These are phyloP conservation scores for Drosophila leonis DNA, from an alignment of 2,888 invertebrate species.

Conservation along the genomic window DNA sequence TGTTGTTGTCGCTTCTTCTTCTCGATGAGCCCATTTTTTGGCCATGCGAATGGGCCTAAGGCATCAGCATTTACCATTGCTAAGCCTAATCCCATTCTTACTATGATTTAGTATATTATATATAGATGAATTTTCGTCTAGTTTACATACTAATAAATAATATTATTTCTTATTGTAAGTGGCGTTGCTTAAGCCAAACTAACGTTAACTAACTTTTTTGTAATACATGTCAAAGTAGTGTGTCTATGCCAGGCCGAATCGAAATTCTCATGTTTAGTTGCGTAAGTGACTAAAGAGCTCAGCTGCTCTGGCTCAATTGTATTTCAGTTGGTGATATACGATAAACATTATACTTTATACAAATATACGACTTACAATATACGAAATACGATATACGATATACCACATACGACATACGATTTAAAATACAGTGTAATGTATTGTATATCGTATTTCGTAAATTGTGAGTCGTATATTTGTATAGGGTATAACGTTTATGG, in stretches of 20 bases:
- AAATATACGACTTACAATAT: background rate
- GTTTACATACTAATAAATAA: background rate
- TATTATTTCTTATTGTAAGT: background rate
- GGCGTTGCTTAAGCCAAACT: background rate
- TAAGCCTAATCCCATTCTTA: background rate
- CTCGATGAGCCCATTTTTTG: slow-evolving; percentile 19
- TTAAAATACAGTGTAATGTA: too few relatives aligned
- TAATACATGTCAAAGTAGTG: too few relatives aligned
- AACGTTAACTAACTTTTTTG: too few relatives aligned
- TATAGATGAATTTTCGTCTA: background rate
- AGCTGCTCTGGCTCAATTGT: background rate
- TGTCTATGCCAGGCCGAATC: too few relatives aligned
- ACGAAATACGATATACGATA: background rate
- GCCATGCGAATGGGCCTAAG: slow-evolving; percentile 13
- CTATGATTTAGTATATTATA: background rate
- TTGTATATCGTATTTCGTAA: too few relatives aligned
- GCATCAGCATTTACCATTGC: slow-evolving; percentile 8
- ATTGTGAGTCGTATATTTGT: too few relatives aligned
- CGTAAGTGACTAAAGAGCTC: background rate
- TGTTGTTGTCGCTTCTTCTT: slow-evolving; percentile 20
- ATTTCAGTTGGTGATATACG: too few relatives aligned
- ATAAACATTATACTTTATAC: too few relatives aligned
- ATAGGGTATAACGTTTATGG: too few relatives aligned
- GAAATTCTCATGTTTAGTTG: background rate
- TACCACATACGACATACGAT: background rate